Percentiles rank a stretch among this genome's conserved stretches.
phyloP scores from a whole-genome alignment of 2,113 vertebrate species.

The Saccopteryx bilineata region DNA sequence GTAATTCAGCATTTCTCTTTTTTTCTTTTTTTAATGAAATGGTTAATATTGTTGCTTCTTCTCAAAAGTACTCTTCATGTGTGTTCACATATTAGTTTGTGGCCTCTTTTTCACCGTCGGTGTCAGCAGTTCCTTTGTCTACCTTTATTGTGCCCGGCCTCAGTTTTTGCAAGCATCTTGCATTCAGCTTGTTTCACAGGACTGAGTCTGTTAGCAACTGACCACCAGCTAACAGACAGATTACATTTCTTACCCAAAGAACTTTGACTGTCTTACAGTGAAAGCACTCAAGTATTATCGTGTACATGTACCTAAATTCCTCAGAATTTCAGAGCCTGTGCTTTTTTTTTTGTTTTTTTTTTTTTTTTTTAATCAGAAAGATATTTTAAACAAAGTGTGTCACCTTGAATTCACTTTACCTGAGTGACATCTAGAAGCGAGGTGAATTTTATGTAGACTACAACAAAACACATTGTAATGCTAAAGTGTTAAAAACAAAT shows the following conservation, averaged over 20 bases:
- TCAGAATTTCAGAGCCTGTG: neutral
- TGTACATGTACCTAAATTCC: neutral
- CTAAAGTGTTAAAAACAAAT: slow-evolving; percentile 10
- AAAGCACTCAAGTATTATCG: neutral
- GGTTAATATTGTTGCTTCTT: neutral
- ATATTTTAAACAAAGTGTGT: slow-evolving; percentile 54
- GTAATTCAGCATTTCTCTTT: neutral
- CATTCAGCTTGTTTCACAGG: neutral
- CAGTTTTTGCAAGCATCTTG: neutral
- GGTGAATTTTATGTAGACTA: slow-evolving; percentile 27
- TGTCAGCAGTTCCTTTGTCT: neutral
- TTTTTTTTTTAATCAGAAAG: slow-evolving; percentile 37
- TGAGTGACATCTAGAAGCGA: slow-evolving; percentile 11
- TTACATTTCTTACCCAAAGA: neutral
- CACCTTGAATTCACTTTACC: slow-evolving; percentile 75
- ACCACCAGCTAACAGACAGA: neutral
- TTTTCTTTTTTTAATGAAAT: neutral
- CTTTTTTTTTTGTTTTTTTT: neutral
- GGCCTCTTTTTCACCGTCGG: neutral
- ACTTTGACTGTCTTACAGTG: neutral
- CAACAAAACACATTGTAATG: neutral
- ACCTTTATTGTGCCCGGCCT: neutral
- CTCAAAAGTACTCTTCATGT: neutral
- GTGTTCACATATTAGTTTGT: neutral
- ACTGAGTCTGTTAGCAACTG: neutral